phyloP scores from a whole-genome alignment of 2,113 vertebrate genomes.

The Rynchops niger region DNA sequence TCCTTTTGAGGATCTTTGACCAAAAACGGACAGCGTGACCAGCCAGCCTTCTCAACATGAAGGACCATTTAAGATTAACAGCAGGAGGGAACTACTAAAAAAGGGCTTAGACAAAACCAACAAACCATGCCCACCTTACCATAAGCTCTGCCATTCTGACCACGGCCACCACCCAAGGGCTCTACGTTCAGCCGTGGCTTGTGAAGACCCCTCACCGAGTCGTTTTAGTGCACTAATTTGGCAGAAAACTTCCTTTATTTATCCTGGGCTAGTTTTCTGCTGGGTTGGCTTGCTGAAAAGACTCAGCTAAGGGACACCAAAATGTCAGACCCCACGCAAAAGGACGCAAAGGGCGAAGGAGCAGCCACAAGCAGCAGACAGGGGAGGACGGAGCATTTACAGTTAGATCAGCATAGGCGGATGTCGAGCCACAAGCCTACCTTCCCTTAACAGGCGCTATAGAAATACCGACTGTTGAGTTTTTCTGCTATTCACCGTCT shows the following conservation, averaged over 20 bases:
- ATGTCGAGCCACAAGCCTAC: background rate
- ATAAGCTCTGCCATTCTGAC: background rate
- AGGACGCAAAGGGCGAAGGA: background rate
- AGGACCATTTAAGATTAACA: background rate
- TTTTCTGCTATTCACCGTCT: background rate
- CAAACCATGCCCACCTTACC: background rate
- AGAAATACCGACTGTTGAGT: background rate
- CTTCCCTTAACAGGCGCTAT: background rate
- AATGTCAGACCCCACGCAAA: background rate
- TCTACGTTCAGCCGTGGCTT: background rate
- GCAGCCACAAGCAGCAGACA: background rate
- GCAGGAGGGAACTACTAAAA: background rate
- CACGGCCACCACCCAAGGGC: background rate
- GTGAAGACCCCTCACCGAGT: background rate
- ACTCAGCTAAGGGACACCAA: background rate
- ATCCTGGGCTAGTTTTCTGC: background rate
- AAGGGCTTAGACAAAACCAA: background rate
- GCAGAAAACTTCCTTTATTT: background rate
- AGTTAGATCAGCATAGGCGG: background rate
- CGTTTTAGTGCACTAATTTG: background rate
- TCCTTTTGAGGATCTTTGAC: background rate
- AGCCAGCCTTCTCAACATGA: background rate
- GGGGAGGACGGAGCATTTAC: background rate
- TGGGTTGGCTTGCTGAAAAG: background rate
- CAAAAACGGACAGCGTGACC: background rate